Percentiles rank a stretch among this genome's conserved stretches.
Evolutionary conservation across 2,797 vertebrate genomes (phyloP).

Genomic region (Xiphophorus birchmanni): DNA sequence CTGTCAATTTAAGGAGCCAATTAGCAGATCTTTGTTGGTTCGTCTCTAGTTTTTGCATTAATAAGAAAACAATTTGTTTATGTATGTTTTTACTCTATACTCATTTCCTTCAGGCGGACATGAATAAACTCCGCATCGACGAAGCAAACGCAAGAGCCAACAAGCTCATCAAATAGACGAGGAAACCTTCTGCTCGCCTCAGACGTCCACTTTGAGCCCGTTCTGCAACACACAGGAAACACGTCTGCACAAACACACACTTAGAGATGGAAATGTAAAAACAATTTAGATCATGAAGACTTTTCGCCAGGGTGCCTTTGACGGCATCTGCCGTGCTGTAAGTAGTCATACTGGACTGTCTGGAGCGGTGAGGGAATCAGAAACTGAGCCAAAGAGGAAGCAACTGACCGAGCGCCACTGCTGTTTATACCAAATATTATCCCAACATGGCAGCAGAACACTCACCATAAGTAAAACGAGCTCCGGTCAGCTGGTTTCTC

Average conservation of each 20-base stretch:
- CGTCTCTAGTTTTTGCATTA: not conserved
- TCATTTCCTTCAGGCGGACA: slow-evolving; percentile 84
- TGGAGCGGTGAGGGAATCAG: slow-evolving; percentile 37
- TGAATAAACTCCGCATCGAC: slow-evolving; percentile 91
- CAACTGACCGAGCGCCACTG: slow-evolving; percentile 43
- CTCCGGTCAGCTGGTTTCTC: slow-evolving; percentile 31
- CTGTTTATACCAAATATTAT: slow-evolving; percentile 52
- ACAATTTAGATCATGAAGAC: slow-evolving; percentile 16
- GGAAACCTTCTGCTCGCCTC: slow-evolving; percentile 26
- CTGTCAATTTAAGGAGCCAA: not conserved
- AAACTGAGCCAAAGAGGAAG: slow-evolving; percentile 35
- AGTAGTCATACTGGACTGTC: slow-evolving; percentile 43
- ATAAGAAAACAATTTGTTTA: not conserved
- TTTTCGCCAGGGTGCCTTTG: slow-evolving; percentile 25
- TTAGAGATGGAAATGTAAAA: not conserved
- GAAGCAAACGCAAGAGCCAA: slow-evolving; percentile 91
- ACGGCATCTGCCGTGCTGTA: not conserved
- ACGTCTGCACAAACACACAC: slow-evolving; percentile 7
- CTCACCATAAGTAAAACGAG: slow-evolving; percentile 27
- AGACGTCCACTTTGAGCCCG: slow-evolving; percentile 43
- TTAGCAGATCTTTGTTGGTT: not conserved
- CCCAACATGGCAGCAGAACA: slow-evolving; percentile 29
- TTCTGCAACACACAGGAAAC: slow-evolving; percentile 14
- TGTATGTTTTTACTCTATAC: not conserved
- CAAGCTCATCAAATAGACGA: slow-evolving; percentile 91